These are phyloP conservation scores for Isoperla grammatica DNA, from an alignment of 2,888 invertebrate species.

Conservation along the genomic window DNA sequence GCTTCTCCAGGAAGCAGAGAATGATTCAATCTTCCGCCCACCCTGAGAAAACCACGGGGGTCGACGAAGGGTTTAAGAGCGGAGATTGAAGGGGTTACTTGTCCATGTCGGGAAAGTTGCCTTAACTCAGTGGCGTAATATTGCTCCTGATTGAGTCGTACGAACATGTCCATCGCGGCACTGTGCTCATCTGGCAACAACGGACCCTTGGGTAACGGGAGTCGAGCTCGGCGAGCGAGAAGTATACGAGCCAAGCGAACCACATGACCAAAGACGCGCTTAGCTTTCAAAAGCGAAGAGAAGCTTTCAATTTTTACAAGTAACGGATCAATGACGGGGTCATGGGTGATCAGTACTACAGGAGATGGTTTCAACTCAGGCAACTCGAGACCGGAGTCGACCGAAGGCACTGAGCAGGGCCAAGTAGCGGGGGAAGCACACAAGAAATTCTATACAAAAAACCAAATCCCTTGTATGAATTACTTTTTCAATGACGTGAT, in stretches of 20 bases:
- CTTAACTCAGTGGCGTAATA: not conserved
- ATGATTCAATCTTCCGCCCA: too few species aligned
- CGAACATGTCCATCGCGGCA: too few species aligned
- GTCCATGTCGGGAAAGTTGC: too few species aligned
- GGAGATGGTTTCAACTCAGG: not conserved
- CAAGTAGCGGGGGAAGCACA: too few species aligned
- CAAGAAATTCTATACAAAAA: too few species aligned
- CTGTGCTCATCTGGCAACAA: constrained; percentile 1
- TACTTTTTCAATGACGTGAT: too few species aligned
- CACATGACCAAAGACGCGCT: not conserved
- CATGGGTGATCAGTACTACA: not conserved
- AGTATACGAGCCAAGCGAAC: not conserved
- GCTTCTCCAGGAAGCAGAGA: too few species aligned
- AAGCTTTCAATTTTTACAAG: not conserved
- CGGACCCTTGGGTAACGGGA: not conserved
- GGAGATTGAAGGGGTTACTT: too few species aligned
- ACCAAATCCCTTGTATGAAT: too few species aligned
- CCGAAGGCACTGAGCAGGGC: not conserved
- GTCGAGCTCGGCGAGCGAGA: not conserved
- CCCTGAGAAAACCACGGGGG: too few species aligned
- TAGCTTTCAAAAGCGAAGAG: not conserved
- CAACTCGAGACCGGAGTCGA: not conserved
- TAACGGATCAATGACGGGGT: not conserved
- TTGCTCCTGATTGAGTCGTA: too few species aligned
- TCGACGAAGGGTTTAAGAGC: too few species aligned